A percentile compares a stretch with the other conserved stretches of the same genome.
Evolutionary conservation across 2,888 invertebrate species (phyloP).

Genomic region (Cheilosia pagana): DNA sequence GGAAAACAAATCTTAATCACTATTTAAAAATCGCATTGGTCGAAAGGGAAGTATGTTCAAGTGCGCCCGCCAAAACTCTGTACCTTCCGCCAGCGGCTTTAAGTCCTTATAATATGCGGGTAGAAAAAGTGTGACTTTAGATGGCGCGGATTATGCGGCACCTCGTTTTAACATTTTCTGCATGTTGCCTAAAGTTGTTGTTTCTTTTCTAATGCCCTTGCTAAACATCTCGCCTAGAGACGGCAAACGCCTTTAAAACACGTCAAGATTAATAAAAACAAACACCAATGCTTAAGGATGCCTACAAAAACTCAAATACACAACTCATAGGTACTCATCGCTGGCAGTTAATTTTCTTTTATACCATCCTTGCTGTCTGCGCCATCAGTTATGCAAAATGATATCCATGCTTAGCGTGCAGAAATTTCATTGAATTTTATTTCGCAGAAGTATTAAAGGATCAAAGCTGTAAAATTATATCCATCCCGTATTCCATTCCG

Average conservation of each 20-base stretch:
- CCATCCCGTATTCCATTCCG: not conserved
- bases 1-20: too few relatives aligned
- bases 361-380: not conserved
- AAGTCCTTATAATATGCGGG: too few relatives aligned
- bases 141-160: too few relatives aligned
- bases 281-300: not conserved
- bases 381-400: conserved; percentile 25
- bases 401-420: not conserved
- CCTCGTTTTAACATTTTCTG: too few relatives aligned
- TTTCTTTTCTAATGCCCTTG: too few relatives aligned
- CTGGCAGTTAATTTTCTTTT: not conserved
- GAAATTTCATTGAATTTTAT: conserved; percentile 25
- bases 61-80: too few relatives aligned
- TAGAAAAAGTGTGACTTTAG: too few relatives aligned
- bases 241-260: not conserved
- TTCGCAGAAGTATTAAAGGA: conserved; percentile 30
- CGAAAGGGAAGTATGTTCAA: too few relatives aligned
- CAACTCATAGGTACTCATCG: conserved; percentile 8
- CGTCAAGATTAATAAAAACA: not conserved
- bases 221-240: too few relatives aligned
- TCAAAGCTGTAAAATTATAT: conserved; percentile 35
- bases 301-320: conserved; percentile 11
- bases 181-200: too few relatives aligned
- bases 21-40: too few relatives aligned
- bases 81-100: too few relatives aligned